These are phyloP conservation scores for Synergus itoensis DNA, from an alignment of 2,888 invertebrate species.

Conservation along the genomic window DNA sequence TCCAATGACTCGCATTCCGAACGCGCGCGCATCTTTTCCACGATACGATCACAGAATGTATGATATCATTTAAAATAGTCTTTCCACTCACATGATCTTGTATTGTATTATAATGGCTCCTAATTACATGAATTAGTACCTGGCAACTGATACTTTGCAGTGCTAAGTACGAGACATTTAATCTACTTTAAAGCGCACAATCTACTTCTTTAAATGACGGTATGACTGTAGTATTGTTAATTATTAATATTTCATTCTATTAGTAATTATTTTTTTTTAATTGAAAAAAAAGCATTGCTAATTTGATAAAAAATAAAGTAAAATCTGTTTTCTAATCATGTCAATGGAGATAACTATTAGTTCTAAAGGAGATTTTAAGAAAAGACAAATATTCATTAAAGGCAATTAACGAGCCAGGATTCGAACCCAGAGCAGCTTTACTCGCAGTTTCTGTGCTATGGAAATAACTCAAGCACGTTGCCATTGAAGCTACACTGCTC, in stretches of 20 bases:
- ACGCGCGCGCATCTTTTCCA: conserved; percentile 50
- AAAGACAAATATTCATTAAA: no score
- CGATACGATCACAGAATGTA: conserved; percentile 8
- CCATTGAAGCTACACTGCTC: not conserved
- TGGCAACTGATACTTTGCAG: not conserved
- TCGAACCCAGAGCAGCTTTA: no score
- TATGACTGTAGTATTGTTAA: not conserved
- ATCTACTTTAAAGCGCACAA: not conserved
- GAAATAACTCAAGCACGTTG: no score
- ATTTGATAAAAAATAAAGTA: no score
- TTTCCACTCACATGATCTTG: conserved; percentile 15
- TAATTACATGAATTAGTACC: conserved; percentile 15
- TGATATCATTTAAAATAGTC: conserved; percentile 4
- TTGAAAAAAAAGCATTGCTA: no score
- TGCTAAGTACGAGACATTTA: not conserved
- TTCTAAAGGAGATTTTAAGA: no score
- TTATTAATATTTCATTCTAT: not conserved
- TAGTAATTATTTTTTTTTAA: no score
- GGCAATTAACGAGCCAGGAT: no score
- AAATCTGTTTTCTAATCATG: no score
- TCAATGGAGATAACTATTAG: no score
- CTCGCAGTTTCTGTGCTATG: no score
- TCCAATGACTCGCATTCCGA: conserved; percentile 58
- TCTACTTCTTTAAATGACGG: not conserved
- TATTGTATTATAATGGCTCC: not conserved